phyloP scores from a whole-genome alignment of 2,888 invertebrate genomes.

The Dusona sp. region DNA sequence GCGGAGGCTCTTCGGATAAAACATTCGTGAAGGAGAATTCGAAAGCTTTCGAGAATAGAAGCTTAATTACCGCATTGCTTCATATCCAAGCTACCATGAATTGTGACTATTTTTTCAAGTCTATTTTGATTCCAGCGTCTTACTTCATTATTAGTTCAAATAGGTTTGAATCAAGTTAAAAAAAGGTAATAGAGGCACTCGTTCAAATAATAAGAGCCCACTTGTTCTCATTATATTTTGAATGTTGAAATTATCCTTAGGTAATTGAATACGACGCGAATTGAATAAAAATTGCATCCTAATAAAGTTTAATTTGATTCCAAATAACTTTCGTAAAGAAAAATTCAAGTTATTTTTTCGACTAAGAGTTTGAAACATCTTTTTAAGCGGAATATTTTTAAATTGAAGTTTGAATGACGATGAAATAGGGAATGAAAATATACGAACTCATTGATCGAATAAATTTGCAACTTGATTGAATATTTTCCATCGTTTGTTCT shows the following conservation, averaged over 20 bases:
- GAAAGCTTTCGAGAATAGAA: conserved; percentile 32
- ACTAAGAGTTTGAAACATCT: background rate
- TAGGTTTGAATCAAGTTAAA: background rate
- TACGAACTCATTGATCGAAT: background rate
- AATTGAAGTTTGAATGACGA: background rate
- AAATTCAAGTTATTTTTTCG: background rate
- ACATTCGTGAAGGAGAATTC: conserved; percentile 23
- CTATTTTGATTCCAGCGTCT: background rate
- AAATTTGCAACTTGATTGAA: background rate
- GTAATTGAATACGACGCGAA: background rate
- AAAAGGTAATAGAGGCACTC: background rate
- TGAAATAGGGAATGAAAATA: background rate
- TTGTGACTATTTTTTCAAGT: background rate
- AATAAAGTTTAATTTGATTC: background rate
- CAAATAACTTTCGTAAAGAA: background rate
- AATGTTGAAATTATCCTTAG: background rate
- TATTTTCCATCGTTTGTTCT: background rate
- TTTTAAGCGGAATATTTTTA: background rate
- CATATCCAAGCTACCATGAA: background rate
- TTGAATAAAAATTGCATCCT: background rate
- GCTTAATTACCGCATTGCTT: conserved; percentile 33
- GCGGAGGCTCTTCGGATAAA: conserved; percentile 16
- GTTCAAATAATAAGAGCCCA: background rate
- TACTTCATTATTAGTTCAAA: background rate
- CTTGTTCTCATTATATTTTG: background rate